Evolutionary conservation across 2,797 vertebrate species (phyloP), one percentile per base, ranked within the genome.

Genomic region (Meriones psammophilus): DNA sequence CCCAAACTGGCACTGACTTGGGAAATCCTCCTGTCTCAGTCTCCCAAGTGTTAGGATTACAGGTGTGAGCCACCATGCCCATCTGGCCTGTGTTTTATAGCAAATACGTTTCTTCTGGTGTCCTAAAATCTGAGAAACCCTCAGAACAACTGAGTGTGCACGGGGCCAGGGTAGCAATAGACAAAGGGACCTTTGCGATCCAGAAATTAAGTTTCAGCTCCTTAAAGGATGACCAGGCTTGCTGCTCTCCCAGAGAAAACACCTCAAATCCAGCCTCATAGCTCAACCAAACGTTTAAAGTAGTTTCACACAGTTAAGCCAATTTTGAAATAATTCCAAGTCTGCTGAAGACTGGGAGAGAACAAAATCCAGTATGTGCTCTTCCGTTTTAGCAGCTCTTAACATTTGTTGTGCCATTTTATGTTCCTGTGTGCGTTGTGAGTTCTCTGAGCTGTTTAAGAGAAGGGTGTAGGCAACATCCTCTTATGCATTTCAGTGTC

Each of bases 171-270:
- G 14, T 4, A 15, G 26, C 33, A 9, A 62, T 3, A 33, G 74
- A 95, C 46, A 64, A 24, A 36, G 8, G 46, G 58, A 46, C 39
- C 69, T 79, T 36, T 26, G 8, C 20, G 22, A 20, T 15, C 68
- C 4, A 10, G 50, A 94, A 92, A 42, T 66, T 62, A 94, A 94
- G 86, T 50, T 54, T 66, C 2, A 2, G 80, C 88, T 86, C 33
- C 74, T 96, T 88, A 88, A 83, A 91, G 85, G 73, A 58, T 93
- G 88, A 71, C 33, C 7, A 56, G 60, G 64, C 78, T 60, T 50
- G 3, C 24, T 6, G 39, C 22, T 13, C 26, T 76, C 89, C 66
- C 64, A 83, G 85, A 71, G 42, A 86, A 8, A 81, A 58, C 33
- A 24, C 39, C 46, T 85, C 60, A 94, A 58, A 64, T 58, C 50